phyloP scores from a whole-genome alignment of 1,140 invertebrate species.

The Drosophila saltans region DNA sequence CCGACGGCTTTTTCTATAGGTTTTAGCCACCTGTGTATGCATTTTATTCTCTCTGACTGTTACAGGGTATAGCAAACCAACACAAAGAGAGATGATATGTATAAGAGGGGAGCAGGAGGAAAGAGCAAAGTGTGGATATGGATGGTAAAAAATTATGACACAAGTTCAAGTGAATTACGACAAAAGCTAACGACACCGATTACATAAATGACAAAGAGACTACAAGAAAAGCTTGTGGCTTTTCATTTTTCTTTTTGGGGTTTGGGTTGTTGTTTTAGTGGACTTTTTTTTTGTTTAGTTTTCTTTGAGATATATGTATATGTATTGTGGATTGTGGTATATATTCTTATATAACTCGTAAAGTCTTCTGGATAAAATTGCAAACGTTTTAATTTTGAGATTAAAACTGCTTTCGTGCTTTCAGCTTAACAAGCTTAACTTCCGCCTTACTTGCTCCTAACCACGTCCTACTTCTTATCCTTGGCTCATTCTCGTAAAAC shows the following conservation, averaged over 20 bases:
- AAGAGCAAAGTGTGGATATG: conserved; percentile 20
- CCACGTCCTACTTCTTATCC: conserved; percentile 18
- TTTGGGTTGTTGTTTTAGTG: conserved; percentile 11
- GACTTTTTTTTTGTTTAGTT: too few species aligned
- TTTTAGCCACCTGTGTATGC: too few species aligned
- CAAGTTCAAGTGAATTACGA: conserved; percentile 79
- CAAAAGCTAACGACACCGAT: conserved; percentile 43
- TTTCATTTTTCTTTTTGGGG: not conserved
- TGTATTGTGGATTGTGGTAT: conserved; percentile 1
- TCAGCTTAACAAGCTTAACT: conserved; percentile 79
- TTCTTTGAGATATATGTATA: not conserved
- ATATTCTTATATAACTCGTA: conserved; percentile 68
- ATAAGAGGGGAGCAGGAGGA: not conserved
- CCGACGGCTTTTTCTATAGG: too few species aligned
- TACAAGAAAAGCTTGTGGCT: conserved; percentile 27
- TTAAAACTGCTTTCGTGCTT: conserved; percentile 79
- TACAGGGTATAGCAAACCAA: not conserved
- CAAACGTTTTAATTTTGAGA: conserved; percentile 83
- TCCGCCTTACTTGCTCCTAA: conserved; percentile 49
- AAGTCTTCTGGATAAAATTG: conserved; percentile 69
- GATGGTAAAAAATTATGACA: conserved; percentile 62
- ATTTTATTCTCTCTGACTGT: too few species aligned
- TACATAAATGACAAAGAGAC: conserved; percentile 52
- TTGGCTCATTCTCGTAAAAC: conserved; percentile 5
- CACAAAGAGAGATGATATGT: not conserved